Base-by-base conservation (phyloP, 2,888 invertebrate genomes). In the Chymomyza procnemis region DNA sequence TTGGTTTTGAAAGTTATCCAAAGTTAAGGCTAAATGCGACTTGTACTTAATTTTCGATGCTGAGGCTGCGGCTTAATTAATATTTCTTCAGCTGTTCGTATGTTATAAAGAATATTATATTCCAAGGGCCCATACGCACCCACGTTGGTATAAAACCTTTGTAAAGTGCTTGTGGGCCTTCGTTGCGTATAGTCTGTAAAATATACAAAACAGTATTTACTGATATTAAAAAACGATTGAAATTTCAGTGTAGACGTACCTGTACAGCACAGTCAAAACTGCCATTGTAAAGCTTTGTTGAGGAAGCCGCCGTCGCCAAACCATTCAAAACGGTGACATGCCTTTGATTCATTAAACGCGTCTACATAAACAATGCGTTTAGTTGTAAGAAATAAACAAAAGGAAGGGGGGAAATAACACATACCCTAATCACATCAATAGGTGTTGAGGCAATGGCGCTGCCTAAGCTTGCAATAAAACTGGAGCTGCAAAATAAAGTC, bases 111-210 rank as follows among this genome's bases (percentile, higher is more conserved):
- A 98, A 98, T 89, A 98, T 97, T 76, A 98, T 95, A 92, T 98
- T 98, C 98, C 98, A 98, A 4, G 98, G 98, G 0, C 98, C 98
- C 95, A 98, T 96, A 78, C 98, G 93, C 78, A 98, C 93, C 95
- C 97, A 96, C 22, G 97, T 97, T n/a, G 98, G 98, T 76, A 98
- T 93, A 91, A 98, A 98, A 26, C 98, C 98, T 92, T 97, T 97
- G 92, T 98, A 98, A 64, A 98, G 92, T 41, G 98, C 97, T 83
- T 93, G 91, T 75, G 96, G 91, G 3, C 98, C 98, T 92, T 98
- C 98, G 90, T 94, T 95, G 76, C 94, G 95, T 48, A 97, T 95
- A 56, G 98, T 97, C 94, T 96, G 92, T 4, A 91, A 89, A 75
- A 61, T 18, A 47, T 19, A 18, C 4, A 5, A 12, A 48, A 8